Conservation (phyloP, 2,113 vertebrate genomes). For the Fukomys damarensis region DNA sequence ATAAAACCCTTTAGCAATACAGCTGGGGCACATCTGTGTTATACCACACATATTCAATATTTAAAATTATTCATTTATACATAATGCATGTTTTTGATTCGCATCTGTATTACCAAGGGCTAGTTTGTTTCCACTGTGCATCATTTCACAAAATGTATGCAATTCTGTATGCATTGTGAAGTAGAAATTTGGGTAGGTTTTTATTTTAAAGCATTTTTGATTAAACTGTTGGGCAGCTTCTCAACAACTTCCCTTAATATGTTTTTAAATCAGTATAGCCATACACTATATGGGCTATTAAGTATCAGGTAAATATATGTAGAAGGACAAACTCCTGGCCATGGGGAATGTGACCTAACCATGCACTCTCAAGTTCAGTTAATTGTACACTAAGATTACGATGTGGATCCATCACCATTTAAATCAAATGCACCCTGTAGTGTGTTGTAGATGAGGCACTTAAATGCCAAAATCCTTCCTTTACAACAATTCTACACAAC, state of each 20-base stretch:
- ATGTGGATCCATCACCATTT: neutral
- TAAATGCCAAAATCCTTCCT: neutral
- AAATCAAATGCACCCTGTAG: neutral
- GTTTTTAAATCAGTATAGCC: neutral
- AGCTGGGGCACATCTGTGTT: neutral
- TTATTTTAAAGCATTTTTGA: constrained; percentile 8
- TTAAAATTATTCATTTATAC: constrained; percentile 42
- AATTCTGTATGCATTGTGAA: neutral
- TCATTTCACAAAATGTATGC: neutral
- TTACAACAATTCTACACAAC: neutral
- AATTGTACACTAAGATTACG: neutral
- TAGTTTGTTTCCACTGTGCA: neutral
- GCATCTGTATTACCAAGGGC: neutral
- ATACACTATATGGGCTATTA: fast-evolving
- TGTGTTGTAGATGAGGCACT: neutral
- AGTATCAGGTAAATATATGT: neutral
- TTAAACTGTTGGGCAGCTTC: neutral
- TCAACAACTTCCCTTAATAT: neutral
- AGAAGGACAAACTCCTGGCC: neutral
- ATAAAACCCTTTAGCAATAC: neutral
- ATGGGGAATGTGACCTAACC: neutral
- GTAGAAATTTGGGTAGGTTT: neutral
- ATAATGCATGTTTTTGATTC: constrained; percentile 38
- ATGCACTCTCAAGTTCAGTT: neutral
- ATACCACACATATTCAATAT: neutral